phyloP scores from a whole-genome alignment of 2,797 vertebrate species.

The Distichodus sexfasciatus region DNA sequence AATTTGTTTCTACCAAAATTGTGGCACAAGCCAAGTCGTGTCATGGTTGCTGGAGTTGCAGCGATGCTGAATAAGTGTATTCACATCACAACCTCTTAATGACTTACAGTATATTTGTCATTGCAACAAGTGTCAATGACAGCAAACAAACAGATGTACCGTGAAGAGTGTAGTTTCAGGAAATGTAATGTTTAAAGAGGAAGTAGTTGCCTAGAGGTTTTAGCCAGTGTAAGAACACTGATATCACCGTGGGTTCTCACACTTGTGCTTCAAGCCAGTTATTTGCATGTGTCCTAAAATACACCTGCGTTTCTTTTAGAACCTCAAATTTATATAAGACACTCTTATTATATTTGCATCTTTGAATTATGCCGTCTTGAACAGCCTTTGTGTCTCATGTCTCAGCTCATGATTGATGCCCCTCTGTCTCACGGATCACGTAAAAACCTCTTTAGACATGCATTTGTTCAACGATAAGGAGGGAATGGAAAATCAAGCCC shows the following conservation, averaged over 20 bases:
- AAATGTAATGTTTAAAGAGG: slow-evolving; percentile 59
- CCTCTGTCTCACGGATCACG: neutral
- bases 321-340: no score
- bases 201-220: slow-evolving; percentile 48
- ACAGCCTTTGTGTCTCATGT: neutral
- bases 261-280: neutral
- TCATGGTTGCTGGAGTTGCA: no score
- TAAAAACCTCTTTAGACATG: neutral
- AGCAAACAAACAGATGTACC: neutral
- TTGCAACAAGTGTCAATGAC: no score
- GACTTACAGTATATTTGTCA: neutral
- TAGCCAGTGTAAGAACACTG: slow-evolving; percentile 7
- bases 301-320: no score
- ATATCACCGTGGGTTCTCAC: neutral
- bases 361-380: neutral
- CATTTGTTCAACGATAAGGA: slow-evolving; percentile 28
- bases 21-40: no score
- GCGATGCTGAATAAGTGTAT: no score
- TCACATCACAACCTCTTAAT: no score
- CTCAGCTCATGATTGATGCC: neutral
- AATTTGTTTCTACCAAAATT: no score
- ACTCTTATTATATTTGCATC: no score
- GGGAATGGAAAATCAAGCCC: slow-evolving; percentile 31
- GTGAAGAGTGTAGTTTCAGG: slow-evolving; percentile 52
- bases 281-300: neutral